Conservation (phyloP, 2,888 invertebrate species). For the Erebia epiphron region DNA sequence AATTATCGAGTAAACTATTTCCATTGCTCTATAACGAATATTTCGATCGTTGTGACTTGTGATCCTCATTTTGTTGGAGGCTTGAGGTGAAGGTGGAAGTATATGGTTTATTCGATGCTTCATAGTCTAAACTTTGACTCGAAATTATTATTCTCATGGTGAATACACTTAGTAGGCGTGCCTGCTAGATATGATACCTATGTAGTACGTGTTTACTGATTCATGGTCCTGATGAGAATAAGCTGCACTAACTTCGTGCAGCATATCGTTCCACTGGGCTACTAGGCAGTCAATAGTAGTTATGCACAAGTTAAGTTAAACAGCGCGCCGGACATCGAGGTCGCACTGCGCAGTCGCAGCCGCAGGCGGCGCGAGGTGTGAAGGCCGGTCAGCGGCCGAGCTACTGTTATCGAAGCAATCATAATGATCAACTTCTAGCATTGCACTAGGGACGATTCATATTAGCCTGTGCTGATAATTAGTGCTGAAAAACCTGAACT, state of each 20-base stretch:
- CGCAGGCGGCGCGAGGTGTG: constrained; percentile 61
- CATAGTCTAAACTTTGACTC: no score
- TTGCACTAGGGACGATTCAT: constrained; percentile 47
- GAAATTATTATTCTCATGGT: no score
- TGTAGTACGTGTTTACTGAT: no score
- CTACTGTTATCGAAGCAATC: constrained; percentile 72
- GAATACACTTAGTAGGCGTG: no score
- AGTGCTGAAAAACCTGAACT: no score
- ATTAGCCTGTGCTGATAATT: not conserved
- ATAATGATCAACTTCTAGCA: constrained; percentile 61
- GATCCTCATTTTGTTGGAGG: no score
- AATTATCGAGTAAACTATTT: no score
- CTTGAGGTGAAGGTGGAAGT: no score
- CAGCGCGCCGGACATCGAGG: constrained; percentile 56
- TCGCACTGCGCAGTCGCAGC: constrained; percentile 39
- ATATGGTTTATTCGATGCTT: no score
- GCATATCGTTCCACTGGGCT: not conserved
- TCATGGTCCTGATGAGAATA: constrained; percentile 1
- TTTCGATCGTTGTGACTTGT: no score
- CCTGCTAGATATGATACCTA: not conserved
- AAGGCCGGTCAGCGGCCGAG: constrained; percentile 81
- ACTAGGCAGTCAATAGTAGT: constrained; percentile 32
- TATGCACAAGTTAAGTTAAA: constrained; percentile 47
- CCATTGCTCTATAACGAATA: no score
- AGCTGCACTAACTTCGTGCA: not conserved